Conservation (phyloP, 2,797 vertebrate genomes). For the Trichosurus vulpecula region DNA sequence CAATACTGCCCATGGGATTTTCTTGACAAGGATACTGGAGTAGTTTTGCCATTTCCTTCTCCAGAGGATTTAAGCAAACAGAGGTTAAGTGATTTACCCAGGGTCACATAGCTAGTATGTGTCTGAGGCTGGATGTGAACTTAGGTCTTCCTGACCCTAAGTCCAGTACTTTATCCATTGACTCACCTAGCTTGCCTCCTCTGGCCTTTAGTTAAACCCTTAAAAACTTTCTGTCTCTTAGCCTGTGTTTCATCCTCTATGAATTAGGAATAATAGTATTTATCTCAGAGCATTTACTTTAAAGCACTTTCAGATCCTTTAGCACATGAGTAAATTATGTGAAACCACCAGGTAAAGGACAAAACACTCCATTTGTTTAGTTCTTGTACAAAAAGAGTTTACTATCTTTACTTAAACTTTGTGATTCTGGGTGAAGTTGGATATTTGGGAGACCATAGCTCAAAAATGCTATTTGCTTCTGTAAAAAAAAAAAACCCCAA, state of each 20-base stretch:
- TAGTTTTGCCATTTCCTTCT: neutral
- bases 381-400: constrained; percentile 47
- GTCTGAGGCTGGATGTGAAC: neutral
- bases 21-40: neutral
- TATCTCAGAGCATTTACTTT: neutral
- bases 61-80: neutral
- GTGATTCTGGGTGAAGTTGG: constrained; percentile 23
- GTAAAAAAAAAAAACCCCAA: constrained; percentile 10
- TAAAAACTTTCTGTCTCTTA: neutral
- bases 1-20: neutral
- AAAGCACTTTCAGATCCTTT: constrained; percentile 22
- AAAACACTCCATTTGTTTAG: constrained; percentile 5
- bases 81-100: neutral
- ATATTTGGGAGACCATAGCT: constrained; percentile 47
- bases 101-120: neutral
- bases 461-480: constrained; percentile 52
- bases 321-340: constrained; percentile 23
- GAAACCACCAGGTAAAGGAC: neutral
- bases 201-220: neutral
- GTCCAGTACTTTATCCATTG: neutral
- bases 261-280: neutral
- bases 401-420: constrained; percentile 46
- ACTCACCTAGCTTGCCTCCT: neutral
- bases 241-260: neutral
- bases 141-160: neutral